phyloP scores from a whole-genome alignment of 2,888 invertebrate genomes.

The Hirtodrosophila trivittata region DNA sequence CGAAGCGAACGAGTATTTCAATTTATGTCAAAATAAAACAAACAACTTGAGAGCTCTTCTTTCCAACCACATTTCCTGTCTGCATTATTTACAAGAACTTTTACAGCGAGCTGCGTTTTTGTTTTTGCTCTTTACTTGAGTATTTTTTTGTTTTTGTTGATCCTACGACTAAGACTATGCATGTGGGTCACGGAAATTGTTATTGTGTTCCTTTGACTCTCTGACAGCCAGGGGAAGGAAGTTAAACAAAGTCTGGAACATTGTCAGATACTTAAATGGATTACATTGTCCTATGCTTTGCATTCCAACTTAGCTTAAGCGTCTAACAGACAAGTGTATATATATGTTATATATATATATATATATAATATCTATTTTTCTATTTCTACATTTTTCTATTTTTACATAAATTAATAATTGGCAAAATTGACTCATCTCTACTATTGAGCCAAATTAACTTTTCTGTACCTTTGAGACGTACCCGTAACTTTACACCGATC shows the following conservation, averaged over 20 bases:
- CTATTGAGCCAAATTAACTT: no score
- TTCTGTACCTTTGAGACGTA: no score
- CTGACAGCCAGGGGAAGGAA: constrained; percentile 3
- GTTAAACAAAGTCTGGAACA: constrained; percentile 4
- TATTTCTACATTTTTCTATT: no score
- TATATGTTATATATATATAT: no score
- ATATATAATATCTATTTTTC: no score
- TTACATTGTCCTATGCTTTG: not conserved
- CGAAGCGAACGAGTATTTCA: constrained; percentile 32
- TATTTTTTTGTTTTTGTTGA: constrained; percentile 12
- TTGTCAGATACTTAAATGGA: constrained; percentile 16
- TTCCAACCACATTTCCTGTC: constrained; percentile 42
- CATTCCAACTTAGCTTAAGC: not conserved
- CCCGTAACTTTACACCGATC: no score
- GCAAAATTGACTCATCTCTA: no score
- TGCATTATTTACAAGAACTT: constrained; percentile 45
- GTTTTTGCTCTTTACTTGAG: constrained; percentile 10
- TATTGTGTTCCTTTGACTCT: constrained; percentile 18
- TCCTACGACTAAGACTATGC: constrained; percentile 7
- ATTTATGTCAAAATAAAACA: constrained; percentile 63
- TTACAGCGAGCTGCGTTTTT: constrained; percentile 39
- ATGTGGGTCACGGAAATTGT: constrained; percentile 43
- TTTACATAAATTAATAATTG: no score
- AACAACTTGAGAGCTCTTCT: constrained; percentile 41
- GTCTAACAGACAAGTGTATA: no score